Percentiles rank a stretch among this genome's conserved stretches.
These are phyloP conservation scores for Synanthedon vespiformis DNA, from an alignment of 2,888 invertebrate species.

Conservation along the genomic window DNA sequence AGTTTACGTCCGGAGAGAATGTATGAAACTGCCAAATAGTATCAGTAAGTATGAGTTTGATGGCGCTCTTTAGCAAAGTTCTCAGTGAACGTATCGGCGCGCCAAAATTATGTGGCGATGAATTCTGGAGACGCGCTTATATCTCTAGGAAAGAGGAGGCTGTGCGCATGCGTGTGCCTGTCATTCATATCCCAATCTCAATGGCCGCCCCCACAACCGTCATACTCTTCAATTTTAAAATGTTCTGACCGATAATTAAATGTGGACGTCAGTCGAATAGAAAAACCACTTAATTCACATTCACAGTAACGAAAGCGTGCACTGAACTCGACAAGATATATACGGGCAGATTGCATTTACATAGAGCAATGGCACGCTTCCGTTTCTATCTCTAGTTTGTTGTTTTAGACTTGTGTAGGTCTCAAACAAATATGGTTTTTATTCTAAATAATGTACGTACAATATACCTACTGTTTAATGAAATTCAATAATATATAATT, in stretches of 20 bases:
- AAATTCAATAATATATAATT: too few relatives aligned
- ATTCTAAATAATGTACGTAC: too few relatives aligned
- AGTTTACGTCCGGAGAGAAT: slow-evolving; percentile 15
- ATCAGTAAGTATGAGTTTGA: slow-evolving; percentile 9
- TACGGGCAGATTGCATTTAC: neutral
- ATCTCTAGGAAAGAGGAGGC: slow-evolving; percentile 36
- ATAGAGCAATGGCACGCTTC: too few relatives aligned
- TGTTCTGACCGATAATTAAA: neutral
- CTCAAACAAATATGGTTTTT: too few relatives aligned
- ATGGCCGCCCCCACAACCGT: slow-evolving; percentile 57
- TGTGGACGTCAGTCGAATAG: neutral
- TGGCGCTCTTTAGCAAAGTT: slow-evolving; percentile 28
- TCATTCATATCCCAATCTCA: slow-evolving; percentile 59
- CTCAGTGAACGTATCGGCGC: slow-evolving; percentile 55
- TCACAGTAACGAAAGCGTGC: neutral
- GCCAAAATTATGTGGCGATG: slow-evolving; percentile 60
- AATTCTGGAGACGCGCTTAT: slow-evolving; percentile 52
- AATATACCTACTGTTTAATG: too few relatives aligned
- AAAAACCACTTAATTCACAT: neutral
- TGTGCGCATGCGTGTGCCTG: slow-evolving; percentile 44
- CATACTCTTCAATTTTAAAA: slow-evolving; percentile 18
- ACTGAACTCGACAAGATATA: neutral
- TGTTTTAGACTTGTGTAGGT: too few relatives aligned
- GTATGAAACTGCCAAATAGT: slow-evolving; percentile 1
- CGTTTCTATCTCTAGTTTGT: too few relatives aligned